Percentiles rank a stretch among this genome's conserved stretches.
Conservation (phyloP, 2,113 vertebrate species). For the Nothocercus julius region DNA sequence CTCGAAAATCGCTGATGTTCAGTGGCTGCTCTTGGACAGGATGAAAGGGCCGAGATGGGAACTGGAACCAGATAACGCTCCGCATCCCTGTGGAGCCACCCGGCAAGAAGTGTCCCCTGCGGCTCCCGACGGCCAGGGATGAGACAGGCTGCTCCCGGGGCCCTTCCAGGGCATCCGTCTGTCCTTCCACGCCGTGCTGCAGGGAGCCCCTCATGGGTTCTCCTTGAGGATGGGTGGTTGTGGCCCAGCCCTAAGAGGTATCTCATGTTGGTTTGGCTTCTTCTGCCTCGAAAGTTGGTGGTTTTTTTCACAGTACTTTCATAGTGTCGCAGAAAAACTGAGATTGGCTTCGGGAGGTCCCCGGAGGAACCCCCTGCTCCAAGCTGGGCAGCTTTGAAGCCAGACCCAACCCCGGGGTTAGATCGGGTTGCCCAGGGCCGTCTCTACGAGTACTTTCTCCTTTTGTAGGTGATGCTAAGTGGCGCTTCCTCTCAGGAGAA, state of each 20-base stretch:
- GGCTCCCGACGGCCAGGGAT: too few species aligned
- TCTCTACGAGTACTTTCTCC: neutral
- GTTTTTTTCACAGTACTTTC: neutral
- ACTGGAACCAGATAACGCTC: too few species aligned
- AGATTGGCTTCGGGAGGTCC: neutral
- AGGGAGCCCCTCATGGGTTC: neutral
- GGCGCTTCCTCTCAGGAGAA: neutral
- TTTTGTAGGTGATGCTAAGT: too few species aligned
- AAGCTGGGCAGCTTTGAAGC: rapidly evolving
- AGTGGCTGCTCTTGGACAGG: rapidly evolving
- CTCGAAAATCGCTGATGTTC: neutral
- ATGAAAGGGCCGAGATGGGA: neutral
- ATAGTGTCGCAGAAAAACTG: neutral
- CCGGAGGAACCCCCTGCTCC: neutral
- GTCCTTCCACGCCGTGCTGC: too few species aligned
- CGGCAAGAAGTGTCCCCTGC: too few species aligned
- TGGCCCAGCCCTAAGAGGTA: neutral
- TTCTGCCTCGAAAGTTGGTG: neutral
- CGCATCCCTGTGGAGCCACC: too few species aligned
- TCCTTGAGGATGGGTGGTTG: neutral
- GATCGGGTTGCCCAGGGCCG: neutral
- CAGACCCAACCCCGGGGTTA: rapidly evolving
- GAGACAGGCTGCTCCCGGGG: too few species aligned
- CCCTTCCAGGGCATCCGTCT: too few species aligned
- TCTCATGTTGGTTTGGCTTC: neutral